Percentiles rank a stretch among this genome's conserved stretches.
Conservation (phyloP, 1,140 invertebrate genomes). For the Forficula auricularia region DNA sequence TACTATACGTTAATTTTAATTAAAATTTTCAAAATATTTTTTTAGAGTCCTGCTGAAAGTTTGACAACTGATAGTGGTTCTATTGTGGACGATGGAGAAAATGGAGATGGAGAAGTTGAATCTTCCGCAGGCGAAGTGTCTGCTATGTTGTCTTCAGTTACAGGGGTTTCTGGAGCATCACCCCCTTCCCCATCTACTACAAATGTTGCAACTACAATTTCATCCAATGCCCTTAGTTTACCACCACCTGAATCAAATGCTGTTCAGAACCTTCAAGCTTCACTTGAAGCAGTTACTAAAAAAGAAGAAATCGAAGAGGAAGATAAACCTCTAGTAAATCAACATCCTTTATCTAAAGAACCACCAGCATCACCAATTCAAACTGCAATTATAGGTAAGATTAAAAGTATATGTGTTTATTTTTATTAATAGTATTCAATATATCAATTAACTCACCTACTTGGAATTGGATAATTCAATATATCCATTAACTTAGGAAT, state of each 20-base stretch:
- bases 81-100: slow-evolving; percentile 56
- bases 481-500: too few species aligned
- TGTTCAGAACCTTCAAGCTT: too few species aligned
- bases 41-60: slow-evolving; percentile 56
- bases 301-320: slow-evolving; percentile 1
- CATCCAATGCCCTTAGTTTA: background rate
- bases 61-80: slow-evolving; percentile 63
- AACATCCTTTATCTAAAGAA: background rate
- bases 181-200: background rate
- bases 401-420: too few species aligned
- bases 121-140: slow-evolving; percentile 31
- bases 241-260: background rate
- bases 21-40: slow-evolving; percentile 2
- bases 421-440: too few species aligned
- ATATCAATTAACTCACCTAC: too few species aligned
- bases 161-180: background rate
- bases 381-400: too few species aligned
- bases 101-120: slow-evolving; percentile 37
- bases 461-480: too few species aligned
- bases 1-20: too few species aligned
- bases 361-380: too few species aligned
- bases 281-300: background rate
- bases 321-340: background rate
- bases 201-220: background rate
- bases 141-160: background rate